These are phyloP conservation scores for Plusia festucae DNA, from an alignment of 2,888 invertebrate species.

Conservation along the genomic window DNA sequence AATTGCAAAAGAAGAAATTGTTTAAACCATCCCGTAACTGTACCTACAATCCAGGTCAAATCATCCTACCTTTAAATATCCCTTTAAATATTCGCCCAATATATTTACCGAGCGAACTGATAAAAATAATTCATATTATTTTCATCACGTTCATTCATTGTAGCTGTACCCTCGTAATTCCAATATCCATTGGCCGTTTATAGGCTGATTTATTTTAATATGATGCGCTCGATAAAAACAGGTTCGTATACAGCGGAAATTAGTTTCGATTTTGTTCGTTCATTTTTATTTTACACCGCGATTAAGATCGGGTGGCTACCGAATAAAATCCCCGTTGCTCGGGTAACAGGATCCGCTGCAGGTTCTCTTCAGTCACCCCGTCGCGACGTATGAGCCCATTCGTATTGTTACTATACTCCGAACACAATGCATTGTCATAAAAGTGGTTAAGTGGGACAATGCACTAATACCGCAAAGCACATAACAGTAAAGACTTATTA, in stretches of 20 bases:
- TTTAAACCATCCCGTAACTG: not conserved
- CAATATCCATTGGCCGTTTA: conserved; percentile 34
- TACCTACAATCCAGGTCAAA: not conserved
- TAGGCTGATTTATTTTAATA: conserved; percentile 58
- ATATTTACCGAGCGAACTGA: not conserved
- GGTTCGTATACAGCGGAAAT: conserved; percentile 67
- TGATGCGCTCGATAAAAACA: conserved; percentile 60
- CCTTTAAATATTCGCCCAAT: not conserved
- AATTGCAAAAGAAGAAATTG: not conserved
- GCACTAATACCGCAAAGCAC: not conserved
- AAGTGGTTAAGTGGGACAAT: conserved; percentile 27
- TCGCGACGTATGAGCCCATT: conserved; percentile 63
- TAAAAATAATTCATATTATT: not conserved
- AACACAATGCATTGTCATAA: conserved; percentile 54
- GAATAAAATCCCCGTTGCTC: conserved; percentile 67
- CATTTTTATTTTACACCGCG: conserved; percentile 65
- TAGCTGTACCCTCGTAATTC: conserved; percentile 12
- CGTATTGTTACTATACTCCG: conserved; percentile 59
- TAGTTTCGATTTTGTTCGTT: conserved; percentile 63
- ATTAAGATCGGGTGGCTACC: conserved; percentile 75
- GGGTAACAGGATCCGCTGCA: conserved; percentile 69
- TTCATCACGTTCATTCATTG: conserved; percentile 22
- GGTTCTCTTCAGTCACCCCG: conserved; percentile 59
- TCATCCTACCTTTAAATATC: not conserved
- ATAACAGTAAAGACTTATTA: conserved; percentile 2